phyloP scores from a whole-genome alignment of 2,113 vertebrate species.

The Megaleporinus macrocephalus region DNA sequence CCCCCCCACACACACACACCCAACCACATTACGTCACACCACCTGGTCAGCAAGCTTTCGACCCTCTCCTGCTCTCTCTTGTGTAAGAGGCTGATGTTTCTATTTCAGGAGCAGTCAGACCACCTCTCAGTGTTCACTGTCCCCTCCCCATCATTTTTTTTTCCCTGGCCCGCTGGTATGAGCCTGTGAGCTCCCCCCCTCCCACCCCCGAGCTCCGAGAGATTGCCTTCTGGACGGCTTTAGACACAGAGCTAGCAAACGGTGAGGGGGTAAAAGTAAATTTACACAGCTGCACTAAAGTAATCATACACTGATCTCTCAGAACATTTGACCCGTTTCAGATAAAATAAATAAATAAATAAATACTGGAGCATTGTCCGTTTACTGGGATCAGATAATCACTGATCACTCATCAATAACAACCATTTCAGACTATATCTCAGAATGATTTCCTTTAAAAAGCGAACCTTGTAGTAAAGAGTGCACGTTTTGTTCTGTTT shows the following conservation, averaged over 20 bases:
- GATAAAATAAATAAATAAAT: no score
- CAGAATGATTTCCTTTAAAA: no score
- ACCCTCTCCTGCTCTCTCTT: not conserved
- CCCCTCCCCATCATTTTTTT: not conserved
- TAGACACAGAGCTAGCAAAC: not conserved
- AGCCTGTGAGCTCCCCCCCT: not conserved
- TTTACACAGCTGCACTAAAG: conserved; percentile 26
- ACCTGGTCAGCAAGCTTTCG: not conserved
- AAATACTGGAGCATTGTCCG: not conserved
- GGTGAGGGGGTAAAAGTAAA: not conserved
- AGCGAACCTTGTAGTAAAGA: no score
- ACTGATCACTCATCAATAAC: not conserved
- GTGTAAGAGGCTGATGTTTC: not conserved
- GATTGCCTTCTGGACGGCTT: conserved; percentile 10
- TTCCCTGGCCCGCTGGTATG: not conserved
- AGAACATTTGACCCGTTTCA: not conserved
- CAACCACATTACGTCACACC: not conserved
- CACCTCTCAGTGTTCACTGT: not conserved
- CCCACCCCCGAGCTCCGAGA: not conserved
- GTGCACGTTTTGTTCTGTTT: not conserved
- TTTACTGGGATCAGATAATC: not conserved
- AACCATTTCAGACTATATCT: not conserved
- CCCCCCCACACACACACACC: no score
- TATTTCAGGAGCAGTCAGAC: conserved; percentile 3
- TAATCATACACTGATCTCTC: not conserved